These are phyloP conservation scores for Plotosus lineatus DNA, from an alignment of 2,113 vertebrate species.

Conservation along the genomic window DNA sequence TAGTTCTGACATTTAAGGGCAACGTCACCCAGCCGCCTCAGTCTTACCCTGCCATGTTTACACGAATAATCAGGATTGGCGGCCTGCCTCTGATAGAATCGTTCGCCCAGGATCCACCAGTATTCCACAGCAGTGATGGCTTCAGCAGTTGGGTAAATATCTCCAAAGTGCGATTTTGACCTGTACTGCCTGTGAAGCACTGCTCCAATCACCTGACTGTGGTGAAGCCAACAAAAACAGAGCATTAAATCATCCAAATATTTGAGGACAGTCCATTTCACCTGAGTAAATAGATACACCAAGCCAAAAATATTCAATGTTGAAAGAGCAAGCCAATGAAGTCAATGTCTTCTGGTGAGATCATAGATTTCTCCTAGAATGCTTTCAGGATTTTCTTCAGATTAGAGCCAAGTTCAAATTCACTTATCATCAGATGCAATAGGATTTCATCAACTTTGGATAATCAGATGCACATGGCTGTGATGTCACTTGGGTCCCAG, in stretches of 20 bases:
- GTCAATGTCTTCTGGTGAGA: constrained; percentile 28
- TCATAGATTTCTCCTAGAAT: constrained; percentile 31
- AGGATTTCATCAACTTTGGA: constrained; percentile 4
- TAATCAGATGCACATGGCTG: constrained; percentile 32
- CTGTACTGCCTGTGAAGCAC: constrained; percentile 44
- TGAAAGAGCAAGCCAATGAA: background rate
- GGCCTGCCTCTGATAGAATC: background rate
- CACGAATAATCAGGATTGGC: constrained; percentile 36
- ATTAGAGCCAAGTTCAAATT: constrained; percentile 42
- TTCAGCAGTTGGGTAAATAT: constrained; percentile 60
- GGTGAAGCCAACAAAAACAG: constrained; percentile 36
- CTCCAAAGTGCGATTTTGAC: constrained; percentile 53
- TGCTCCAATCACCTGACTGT: constrained; percentile 51
- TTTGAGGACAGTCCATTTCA: constrained; percentile 52
- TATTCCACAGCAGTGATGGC: constrained; percentile 64
- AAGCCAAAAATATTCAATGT: constrained; percentile 43
- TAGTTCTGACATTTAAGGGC: constrained; percentile 44
- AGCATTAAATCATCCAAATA: constrained; percentile 54
- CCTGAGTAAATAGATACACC: constrained; percentile 44
- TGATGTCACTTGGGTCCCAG: background rate
- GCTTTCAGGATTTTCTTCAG: constrained; percentile 25
- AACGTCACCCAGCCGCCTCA: constrained; percentile 39
- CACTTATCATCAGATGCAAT: constrained; percentile 24
- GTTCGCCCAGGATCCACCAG: constrained; percentile 48
- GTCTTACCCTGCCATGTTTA: constrained; percentile 31